phyloP scores from a whole-genome alignment of 2,113 vertebrate genomes.

The Amblyornis subalaris region DNA sequence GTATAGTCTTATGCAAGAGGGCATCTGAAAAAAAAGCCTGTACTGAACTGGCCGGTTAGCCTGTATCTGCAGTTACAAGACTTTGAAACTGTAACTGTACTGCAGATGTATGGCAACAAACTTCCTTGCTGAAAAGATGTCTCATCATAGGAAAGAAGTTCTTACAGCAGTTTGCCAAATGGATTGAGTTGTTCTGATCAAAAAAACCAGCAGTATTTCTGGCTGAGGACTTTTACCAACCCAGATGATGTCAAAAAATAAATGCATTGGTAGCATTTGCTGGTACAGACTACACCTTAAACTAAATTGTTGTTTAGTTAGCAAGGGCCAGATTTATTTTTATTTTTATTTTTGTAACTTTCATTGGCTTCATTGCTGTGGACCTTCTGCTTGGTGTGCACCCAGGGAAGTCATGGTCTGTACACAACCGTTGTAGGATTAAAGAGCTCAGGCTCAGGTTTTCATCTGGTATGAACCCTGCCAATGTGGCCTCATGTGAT shows the following conservation, averaged over 20 bases:
- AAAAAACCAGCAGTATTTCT: background rate
- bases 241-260: background rate
- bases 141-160: background rate
- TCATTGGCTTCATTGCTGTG: background rate
- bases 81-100: background rate
- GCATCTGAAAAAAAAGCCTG: background rate
- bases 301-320: background rate
- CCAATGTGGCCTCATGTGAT: background rate
- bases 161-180: background rate
- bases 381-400: background rate
- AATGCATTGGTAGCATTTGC: background rate
- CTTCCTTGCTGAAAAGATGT: background rate
- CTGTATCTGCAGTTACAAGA: background rate
- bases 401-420: background rate
- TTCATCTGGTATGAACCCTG: background rate
- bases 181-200: background rate
- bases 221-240: background rate
- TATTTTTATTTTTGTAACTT: background rate
- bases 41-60: background rate
- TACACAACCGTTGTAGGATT: fast-evolving
- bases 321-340: background rate
- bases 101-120: background rate
- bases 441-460: background rate
- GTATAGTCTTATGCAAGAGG: background rate
- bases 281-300: background rate